Conservation (phyloP, 2,888 invertebrate species). For the Zygothrica quintamaculata region DNA sequence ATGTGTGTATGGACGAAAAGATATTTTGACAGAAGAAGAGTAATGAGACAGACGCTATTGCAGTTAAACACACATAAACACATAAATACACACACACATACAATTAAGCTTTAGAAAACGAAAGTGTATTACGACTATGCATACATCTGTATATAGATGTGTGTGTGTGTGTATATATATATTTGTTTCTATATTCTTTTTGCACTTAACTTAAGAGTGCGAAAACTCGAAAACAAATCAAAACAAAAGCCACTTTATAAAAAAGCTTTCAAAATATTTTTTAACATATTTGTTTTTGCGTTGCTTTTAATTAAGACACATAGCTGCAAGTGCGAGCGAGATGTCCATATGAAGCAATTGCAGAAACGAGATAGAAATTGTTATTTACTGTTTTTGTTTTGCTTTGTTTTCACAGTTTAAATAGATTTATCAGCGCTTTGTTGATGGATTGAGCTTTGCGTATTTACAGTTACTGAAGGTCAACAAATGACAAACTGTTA, state of each 20-base stretch:
- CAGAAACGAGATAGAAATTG: conserved; percentile 31
- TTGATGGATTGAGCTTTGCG: conserved; percentile 45
- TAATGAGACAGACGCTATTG: conserved; percentile 6
- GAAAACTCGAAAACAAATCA: conserved; percentile 30
- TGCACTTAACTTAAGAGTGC: conserved; percentile 24
- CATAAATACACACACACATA: neutral
- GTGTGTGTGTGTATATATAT: conserved; percentile 1
- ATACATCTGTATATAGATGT: neutral
- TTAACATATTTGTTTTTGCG: conserved; percentile 35
- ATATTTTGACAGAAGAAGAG: neutral
- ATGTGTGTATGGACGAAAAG: conserved; percentile 8
- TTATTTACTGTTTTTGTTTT: conserved; percentile 34
- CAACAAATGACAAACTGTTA: conserved; percentile 56
- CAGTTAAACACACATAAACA: neutral
- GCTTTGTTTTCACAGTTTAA: conserved; percentile 42
- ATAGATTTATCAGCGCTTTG: conserved; percentile 57
- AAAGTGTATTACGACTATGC: conserved; percentile 32
- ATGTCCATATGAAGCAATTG: conserved; percentile 34
- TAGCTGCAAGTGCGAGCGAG: conserved; percentile 27
- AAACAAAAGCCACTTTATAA: conserved; percentile 32
- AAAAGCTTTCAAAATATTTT: conserved; percentile 51
- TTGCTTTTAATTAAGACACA: conserved; percentile 30
- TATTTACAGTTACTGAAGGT: conserved; percentile 59
- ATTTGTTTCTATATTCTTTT: conserved; percentile 27
- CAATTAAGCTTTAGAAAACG: conserved; percentile 29